These are phyloP conservation scores for Umimayanthus kanabou DNA, from an alignment of 92 coral and sea anemone genomes.

Conservation along the genomic window DNA sequence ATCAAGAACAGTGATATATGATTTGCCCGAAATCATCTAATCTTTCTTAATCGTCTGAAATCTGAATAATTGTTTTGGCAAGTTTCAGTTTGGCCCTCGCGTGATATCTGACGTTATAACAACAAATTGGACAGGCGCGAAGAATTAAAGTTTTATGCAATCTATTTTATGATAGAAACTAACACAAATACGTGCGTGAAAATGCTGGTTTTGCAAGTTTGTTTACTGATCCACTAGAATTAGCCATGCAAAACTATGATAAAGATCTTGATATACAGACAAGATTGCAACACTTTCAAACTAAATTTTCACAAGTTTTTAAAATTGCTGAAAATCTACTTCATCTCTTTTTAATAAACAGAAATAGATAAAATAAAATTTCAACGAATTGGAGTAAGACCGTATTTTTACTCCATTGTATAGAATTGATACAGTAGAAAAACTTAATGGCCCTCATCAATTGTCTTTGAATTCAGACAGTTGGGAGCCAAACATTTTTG, in stretches of 20 bases:
- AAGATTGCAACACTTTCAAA: not conserved
- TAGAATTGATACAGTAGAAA: not conserved
- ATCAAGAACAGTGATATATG: not conserved
- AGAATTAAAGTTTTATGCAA: too few relatives aligned
- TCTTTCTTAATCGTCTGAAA: conserved; percentile 8
- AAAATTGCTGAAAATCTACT: too few relatives aligned
- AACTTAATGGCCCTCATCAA: not conserved
- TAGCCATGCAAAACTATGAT: not conserved
- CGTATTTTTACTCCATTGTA: not conserved
- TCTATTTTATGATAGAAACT: not conserved
- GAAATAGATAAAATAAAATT: not conserved
- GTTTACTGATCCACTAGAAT: too few relatives aligned
- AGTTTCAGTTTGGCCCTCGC: not conserved
- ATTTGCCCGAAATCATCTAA: not conserved
- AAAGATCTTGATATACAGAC: too few relatives aligned
- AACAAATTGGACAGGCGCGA: not conserved
- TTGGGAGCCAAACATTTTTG: not conserved
- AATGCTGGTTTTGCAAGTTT: too few relatives aligned
- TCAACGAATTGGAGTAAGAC: not conserved
- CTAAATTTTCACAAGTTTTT: not conserved
- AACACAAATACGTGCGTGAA: not conserved
- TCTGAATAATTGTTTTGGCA: not conserved
- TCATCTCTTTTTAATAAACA: too few relatives aligned
- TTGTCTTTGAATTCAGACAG: not conserved
- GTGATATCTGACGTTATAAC: conserved; percentile 1